Evolutionary conservation across 2,113 vertebrate genomes (phyloP).

Genomic region (Amphiprion ocellaris): DNA sequence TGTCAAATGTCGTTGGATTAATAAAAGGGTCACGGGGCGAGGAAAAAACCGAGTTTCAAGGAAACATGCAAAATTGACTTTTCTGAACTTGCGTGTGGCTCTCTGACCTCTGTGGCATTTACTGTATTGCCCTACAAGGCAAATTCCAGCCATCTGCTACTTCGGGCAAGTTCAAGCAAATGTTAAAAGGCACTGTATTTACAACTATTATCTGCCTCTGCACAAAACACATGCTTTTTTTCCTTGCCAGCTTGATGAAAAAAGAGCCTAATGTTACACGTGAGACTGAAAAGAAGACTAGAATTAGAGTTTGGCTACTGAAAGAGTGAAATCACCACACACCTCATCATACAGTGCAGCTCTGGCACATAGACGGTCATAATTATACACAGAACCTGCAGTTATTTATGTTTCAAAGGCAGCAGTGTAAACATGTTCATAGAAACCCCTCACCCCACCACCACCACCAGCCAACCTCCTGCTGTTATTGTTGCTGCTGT

Average conservation of each 20-base stretch:
- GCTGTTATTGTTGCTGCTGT: slow-evolving; percentile 43
- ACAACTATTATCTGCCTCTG: slow-evolving; percentile 27
- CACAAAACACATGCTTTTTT: no score
- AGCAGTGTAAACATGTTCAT: slow-evolving; percentile 45
- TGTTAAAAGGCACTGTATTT: slow-evolving; percentile 59
- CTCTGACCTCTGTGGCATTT: slow-evolving; percentile 67
- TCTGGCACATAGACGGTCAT: slow-evolving; percentile 18
- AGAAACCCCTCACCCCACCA: slow-evolving; percentile 3
- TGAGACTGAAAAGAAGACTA: slow-evolving; percentile 10
- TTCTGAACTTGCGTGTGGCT: slow-evolving; percentile 26
- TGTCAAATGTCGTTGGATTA: slow-evolving; percentile 21
- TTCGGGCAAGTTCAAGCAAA: slow-evolving; percentile 59
- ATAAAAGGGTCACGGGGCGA: not conserved
- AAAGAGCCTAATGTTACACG: not conserved
- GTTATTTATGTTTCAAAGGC: slow-evolving; percentile 65
- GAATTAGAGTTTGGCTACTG: slow-evolving; percentile 21
- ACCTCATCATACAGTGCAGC: slow-evolving; percentile 1
- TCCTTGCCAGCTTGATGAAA: not conserved
- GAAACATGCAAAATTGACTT: slow-evolving; percentile 68
- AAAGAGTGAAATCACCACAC: slow-evolving; percentile 28
- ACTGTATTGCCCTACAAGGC: slow-evolving; percentile 56
- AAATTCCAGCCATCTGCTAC: slow-evolving; percentile 53
- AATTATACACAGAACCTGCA: slow-evolving; percentile 40
- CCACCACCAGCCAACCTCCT: slow-evolving; percentile 29
- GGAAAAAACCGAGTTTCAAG: not conserved